Evolutionary conservation across 2,113 vertebrate genomes (phyloP).

Genomic region (Beaufortia kweichowensis): DNA sequence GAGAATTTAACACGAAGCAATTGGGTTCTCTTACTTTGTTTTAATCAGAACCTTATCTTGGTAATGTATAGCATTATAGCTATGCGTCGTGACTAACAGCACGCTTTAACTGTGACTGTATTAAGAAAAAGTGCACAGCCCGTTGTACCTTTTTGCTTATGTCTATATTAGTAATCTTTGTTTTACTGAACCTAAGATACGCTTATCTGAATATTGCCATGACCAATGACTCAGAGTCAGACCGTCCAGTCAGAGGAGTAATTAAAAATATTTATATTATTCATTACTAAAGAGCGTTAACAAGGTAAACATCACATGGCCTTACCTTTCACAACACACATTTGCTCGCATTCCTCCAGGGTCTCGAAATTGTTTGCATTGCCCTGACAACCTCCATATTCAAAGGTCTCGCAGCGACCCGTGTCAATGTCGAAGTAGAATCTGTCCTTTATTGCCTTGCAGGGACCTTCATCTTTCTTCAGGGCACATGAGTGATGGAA

Average conservation of each 20-base stretch:
- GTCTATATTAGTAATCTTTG: constrained; percentile 4
- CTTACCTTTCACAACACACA: constrained; percentile 76
- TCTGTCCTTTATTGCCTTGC: constrained; percentile 78
- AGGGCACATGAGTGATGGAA: constrained; percentile 79
- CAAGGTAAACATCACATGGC: neutral
- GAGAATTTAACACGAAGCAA: too few relatives aligned
- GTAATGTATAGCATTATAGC: too few relatives aligned
- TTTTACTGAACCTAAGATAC: constrained; percentile 28
- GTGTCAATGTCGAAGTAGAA: constrained; percentile 82
- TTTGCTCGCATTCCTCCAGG: constrained; percentile 77
- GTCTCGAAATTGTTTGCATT: constrained; percentile 87
- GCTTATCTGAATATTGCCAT: constrained; percentile 12
- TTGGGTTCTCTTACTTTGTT: too few relatives aligned
- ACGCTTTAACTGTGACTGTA: neutral
- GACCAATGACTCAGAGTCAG: neutral
- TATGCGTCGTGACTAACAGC: too few relatives aligned
- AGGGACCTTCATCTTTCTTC: constrained; percentile 79
- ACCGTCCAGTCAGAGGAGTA: constrained; percentile 1
- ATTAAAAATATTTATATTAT: too few relatives aligned
- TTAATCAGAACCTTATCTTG: too few relatives aligned
- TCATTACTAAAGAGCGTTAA: neutral
- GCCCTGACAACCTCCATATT: constrained; percentile 89
- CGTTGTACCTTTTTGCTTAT: neutral
- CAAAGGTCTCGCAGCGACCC: constrained; percentile 78
- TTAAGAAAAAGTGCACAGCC: neutral